Conservation (phyloP, 2,888 invertebrate genomes). For the Nephrotoma appendiculata region DNA sequence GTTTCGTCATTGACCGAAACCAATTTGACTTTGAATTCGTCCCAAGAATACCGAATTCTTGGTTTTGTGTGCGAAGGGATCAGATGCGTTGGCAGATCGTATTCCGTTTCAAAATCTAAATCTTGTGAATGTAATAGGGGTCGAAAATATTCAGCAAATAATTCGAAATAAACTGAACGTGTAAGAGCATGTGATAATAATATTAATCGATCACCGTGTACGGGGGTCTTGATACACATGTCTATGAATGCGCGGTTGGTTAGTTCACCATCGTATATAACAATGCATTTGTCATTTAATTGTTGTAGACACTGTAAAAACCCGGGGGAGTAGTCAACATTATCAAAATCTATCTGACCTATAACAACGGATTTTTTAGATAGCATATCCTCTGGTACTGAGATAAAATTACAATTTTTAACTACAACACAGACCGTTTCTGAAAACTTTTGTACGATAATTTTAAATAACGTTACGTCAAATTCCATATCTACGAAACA, state of each 20-base stretch:
- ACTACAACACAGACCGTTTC: too few relatives aligned
- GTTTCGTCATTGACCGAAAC: too few relatives aligned
- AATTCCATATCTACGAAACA: too few relatives aligned
- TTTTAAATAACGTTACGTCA: too few relatives aligned
- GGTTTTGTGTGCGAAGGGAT: background rate
- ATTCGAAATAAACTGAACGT: background rate
- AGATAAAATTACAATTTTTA: too few relatives aligned
- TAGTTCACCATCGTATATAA: background rate
- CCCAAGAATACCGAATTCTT: too few relatives aligned
- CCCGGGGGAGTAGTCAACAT: background rate
- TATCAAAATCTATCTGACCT: background rate
- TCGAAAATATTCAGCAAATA: background rate
- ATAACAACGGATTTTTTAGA: too few relatives aligned
- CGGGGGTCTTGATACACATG: background rate
- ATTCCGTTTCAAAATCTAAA: background rate
- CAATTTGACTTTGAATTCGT: too few relatives aligned
- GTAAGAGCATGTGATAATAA: background rate
- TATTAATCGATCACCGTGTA: background rate
- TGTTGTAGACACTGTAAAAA: background rate
- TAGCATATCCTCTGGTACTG: too few relatives aligned
- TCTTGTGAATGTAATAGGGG: background rate
- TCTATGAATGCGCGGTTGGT: background rate
- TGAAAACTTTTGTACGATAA: too few relatives aligned
- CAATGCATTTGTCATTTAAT: background rate
- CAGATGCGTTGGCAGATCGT: background rate